Evolutionary conservation across 2,888 invertebrate species (phyloP), one percentile per base, ranked within the genome.

Genomic region (Pandemis corylana): DNA sequence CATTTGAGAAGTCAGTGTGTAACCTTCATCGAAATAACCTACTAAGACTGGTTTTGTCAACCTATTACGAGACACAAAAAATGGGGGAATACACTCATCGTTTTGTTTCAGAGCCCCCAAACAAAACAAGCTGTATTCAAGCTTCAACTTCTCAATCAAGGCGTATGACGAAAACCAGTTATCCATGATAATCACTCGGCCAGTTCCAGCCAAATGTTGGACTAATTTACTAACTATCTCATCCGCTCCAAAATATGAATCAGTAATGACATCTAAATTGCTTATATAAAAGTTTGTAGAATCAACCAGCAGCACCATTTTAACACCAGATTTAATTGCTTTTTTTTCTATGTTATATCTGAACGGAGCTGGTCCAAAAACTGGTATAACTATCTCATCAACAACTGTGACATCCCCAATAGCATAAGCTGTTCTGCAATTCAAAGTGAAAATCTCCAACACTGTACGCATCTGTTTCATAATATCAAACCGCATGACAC

Each of bases 361-460:
- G 80, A 94, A 94, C 65, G 94, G 90, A 78, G 94, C 94, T 74
- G 93, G 91, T 36, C 94, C 93, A 77, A 88, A 88, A 79, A 92
- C 88, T 59, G 92, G 92, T 68, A 91, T 83, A 76, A 95, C 85
- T 75, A 91, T 85, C 83, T 94, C 94, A 85, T 94, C 94, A 78
- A 94, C 84, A 59, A 93, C 91, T 7, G 84, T 90, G 56, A 82
- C 78, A 76, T 87, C 87, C 51, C 87, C 87, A 62, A 91, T 84
- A 49, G 89, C 87, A 77, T 87, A 86, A 70, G 88, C 85, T 75
- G 87, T 88, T 81, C 92, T 88, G 78, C 94, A 93, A 82, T 94
- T 94, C 81, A 90, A 83, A 44, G 92, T 88, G 77, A 95, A 94
- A 75, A 91, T 91, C 80, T 94, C 93, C 77, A 95, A 92, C 6